Evolutionary conservation across 2,113 vertebrate genomes (phyloP).

Genomic region (Tragelaphus scriptus): DNA sequence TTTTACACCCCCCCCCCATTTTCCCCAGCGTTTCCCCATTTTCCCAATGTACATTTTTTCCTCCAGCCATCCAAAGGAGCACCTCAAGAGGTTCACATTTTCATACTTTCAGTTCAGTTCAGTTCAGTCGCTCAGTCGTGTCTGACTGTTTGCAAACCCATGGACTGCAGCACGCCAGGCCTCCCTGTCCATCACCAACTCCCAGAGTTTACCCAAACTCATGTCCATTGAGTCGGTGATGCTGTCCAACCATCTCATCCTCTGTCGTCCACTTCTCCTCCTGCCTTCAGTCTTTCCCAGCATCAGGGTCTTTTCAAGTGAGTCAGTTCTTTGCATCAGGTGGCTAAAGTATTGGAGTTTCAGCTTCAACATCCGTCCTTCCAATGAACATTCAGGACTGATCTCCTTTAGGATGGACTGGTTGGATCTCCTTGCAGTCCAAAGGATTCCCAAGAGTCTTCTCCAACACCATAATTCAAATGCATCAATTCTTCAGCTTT

Average conservation of each 20-base stretch:
- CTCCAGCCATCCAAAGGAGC: background rate
- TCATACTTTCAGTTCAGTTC: background rate
- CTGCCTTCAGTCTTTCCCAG: too few relatives aligned
- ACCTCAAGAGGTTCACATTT: constrained; percentile 16
- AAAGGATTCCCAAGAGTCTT: background rate
- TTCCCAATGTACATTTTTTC: background rate
- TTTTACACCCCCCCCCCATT: too few relatives aligned
- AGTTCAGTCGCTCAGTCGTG: background rate
- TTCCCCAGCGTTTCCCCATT: background rate
- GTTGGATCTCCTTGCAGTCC: background rate
- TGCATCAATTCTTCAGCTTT: background rate
- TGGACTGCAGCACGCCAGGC: background rate
- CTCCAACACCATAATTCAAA: background rate
- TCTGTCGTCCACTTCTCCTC: too few relatives aligned
- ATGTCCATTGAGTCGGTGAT: background rate
- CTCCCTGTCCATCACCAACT: background rate
- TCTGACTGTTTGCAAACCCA: background rate
- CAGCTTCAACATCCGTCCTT: too few relatives aligned
- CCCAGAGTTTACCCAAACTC: background rate
- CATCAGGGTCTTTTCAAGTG: too few relatives aligned
- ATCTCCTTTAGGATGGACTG: background rate
- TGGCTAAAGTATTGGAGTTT: too few relatives aligned
- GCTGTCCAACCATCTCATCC: too few relatives aligned
- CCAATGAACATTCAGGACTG: background rate
- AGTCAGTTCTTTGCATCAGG: too few relatives aligned